Percentiles rank a stretch among this genome's conserved stretches.
These are phyloP conservation scores for Uropsilus gracilis DNA, from an alignment of 2,113 vertebrate species.

Conservation along the genomic window DNA sequence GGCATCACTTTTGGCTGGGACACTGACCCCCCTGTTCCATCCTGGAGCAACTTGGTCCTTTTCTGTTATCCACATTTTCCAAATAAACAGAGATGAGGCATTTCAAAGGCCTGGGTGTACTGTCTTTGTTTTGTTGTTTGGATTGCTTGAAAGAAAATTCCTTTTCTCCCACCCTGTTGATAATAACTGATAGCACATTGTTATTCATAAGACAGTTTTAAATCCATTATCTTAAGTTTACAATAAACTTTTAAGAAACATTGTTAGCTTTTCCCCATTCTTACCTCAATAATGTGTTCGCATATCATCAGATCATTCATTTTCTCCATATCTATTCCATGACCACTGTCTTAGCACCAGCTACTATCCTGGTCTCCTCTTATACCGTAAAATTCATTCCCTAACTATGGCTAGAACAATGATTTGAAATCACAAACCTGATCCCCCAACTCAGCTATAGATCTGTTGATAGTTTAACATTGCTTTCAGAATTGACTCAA, in stretches of 20 bases:
- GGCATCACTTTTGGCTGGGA: background rate
- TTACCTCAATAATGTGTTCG: background rate
- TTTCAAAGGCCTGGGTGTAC: background rate
- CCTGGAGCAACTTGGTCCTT: background rate
- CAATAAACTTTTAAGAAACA: background rate
- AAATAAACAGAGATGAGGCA: background rate
- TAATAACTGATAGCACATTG: background rate
- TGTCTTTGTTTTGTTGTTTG: constrained; percentile 33
- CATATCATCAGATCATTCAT: background rate
- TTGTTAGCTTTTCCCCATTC: background rate
- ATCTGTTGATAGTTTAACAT: background rate
- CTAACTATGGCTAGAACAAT: background rate
- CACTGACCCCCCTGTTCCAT: background rate
- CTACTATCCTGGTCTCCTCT: background rate
- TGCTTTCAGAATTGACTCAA: background rate
- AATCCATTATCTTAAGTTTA: background rate
- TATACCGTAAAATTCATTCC: background rate
- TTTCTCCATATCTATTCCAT: background rate
- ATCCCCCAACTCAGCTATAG: background rate
- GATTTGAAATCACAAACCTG: background rate
- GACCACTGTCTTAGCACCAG: background rate
- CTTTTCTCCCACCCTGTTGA: background rate
- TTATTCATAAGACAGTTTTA: background rate
- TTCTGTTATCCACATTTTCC: background rate
- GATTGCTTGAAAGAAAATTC: constrained; percentile 31